Percentiles rank a stretch among this genome's conserved stretches.
phyloP scores from a whole-genome alignment of 2,797 vertebrate genomes.

The Falco cherrug region DNA sequence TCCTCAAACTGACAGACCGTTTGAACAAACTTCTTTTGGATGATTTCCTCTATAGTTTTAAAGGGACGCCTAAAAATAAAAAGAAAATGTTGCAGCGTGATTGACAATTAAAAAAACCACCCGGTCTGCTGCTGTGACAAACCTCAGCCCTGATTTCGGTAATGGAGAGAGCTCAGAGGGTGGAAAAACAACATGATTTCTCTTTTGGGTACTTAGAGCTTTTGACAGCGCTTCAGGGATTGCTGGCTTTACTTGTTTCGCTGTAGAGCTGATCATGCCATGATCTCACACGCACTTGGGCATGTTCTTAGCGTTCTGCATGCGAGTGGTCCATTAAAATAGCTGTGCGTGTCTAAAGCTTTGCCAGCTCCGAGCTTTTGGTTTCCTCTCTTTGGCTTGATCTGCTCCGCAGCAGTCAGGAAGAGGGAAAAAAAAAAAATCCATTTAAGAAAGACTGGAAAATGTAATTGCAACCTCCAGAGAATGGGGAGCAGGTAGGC shows the following conservation, averaged over 20 bases:
- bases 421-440: not conserved
- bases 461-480: not conserved
- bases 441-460: not conserved
- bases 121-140: not conserved
- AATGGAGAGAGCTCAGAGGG: not conserved
- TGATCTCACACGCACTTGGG: not conserved
- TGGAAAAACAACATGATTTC: not conserved
- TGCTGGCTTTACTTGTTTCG: not conserved
- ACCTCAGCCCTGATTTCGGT: not conserved
- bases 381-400: not conserved
- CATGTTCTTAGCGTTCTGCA: not conserved
- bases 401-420: not conserved
- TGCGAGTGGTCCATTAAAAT: not conserved
- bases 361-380: slow-evolving; percentile 2
- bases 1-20: slow-evolving; percentile 50
- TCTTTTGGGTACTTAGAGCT: not conserved
- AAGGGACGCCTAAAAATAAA: slow-evolving; percentile 31
- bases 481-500: not conserved
- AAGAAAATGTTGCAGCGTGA: not conserved
- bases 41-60: slow-evolving; percentile 64
- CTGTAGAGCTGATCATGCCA: not conserved
- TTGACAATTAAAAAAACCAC: not conserved
- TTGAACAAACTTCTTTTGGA: slow-evolving; percentile 51
- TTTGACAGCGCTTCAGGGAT: not conserved
- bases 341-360: not conserved